Evolutionary conservation across 2,113 vertebrate genomes (phyloP), one percentile per base, ranked within the genome.

Genomic region (Puntigrus tetrazona): DNA sequence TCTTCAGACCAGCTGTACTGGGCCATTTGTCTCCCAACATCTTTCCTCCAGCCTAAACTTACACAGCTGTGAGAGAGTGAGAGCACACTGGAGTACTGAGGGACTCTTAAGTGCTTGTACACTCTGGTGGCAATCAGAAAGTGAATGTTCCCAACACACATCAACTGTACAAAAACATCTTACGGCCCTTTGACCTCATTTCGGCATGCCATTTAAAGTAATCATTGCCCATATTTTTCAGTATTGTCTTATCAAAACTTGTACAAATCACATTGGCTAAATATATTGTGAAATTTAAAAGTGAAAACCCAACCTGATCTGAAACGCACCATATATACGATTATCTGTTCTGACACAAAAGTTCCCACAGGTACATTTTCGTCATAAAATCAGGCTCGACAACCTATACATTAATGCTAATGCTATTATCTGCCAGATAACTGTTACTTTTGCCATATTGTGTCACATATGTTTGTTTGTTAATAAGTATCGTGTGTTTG

Each of bases 71-170:
- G 45, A 50, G 4, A 41, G 29, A 31, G 16, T 55, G 75, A 36
- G 45, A 27, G 59, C 38, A n/a, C 45, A 57, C 63, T 34, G 34
- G 22, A 29, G 45, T 55, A 70, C 61, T 78, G 29, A 67, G 47
- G n/a, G 29, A 31, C 63, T 29, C 25, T 78, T 63, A 78, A 84
- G 41, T 69, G 43, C 59, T 38, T 57, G 27, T 50, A 65, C 6
- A 31, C 34, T 77, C 59, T 59, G 27, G 55, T 74, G 22, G 22
- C 13, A 14, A 31, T 22, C 38, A 65, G 20, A 22, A 36, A 43
- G 45, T 38, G 41, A 70, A n/a, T 55, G 14, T 79, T 25, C 22
- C 20, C 25, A 38, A 18, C 36, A 73, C 13, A n/a, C 41, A 38
- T 9, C 36, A 70, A 41, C 36, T 38, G 36, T 5, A 13, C 22